These are phyloP conservation scores for Dusona sp. DNA, from an alignment of 2,888 invertebrate species.

Conservation along the genomic window DNA sequence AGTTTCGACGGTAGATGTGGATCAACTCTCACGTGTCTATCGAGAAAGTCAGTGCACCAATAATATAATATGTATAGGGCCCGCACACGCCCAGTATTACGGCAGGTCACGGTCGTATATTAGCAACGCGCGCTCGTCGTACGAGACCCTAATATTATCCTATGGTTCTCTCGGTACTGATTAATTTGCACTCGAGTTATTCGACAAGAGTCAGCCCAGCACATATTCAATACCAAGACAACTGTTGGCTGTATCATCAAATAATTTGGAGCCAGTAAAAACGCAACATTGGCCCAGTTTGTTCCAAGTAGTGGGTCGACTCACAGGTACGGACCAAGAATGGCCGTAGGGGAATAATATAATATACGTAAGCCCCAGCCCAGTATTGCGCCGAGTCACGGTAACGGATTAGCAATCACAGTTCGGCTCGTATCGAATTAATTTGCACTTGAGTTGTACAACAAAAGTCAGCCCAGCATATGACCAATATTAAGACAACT, in stretches of 20 bases:
- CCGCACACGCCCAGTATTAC: slow-evolving; percentile 9
- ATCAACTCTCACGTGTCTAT: not conserved
- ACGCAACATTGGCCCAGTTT: not conserved
- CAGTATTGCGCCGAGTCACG: too few relatives aligned
- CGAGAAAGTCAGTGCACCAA: slow-evolving; percentile 9
- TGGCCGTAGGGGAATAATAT: too few relatives aligned
- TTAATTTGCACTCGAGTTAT: not conserved
- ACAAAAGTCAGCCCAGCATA: too few relatives aligned
- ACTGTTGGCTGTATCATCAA: not conserved
- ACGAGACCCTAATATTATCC: not conserved
- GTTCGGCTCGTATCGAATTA: not conserved
- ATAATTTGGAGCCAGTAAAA: slow-evolving; percentile 16
- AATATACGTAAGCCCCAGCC: too few relatives aligned
- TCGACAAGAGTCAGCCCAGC: not conserved
- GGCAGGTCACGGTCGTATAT: not conserved
- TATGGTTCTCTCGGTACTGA: not conserved
- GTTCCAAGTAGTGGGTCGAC: not conserved
- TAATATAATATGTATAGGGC: not conserved
- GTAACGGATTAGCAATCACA: too few relatives aligned
- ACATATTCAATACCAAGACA: not conserved
- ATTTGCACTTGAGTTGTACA: not conserved
- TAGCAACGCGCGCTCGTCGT: not conserved
- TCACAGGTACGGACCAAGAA: too few relatives aligned
- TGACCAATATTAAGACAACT: too few relatives aligned
- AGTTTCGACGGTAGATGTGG: not conserved